These are phyloP conservation scores for Chondrosia reniformis DNA, from an alignment of 37 sponge, comb jelly and placozoan genomes.

Conservation along the genomic window DNA sequence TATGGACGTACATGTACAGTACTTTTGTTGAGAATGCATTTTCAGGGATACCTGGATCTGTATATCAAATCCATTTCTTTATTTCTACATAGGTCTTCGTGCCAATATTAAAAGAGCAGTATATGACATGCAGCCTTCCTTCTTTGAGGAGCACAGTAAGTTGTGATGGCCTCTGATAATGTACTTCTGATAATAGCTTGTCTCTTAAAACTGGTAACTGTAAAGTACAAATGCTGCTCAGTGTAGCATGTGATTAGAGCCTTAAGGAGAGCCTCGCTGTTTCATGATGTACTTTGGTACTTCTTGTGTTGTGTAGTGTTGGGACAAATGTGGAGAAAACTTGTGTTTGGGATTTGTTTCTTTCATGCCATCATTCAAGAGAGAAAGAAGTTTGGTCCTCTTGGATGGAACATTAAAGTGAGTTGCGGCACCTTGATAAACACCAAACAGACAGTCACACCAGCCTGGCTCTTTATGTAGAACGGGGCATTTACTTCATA, in stretches of 20 bases:
- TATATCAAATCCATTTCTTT: neutral
- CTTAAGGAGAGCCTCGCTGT: too few relatives aligned
- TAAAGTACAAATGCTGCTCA: too few relatives aligned
- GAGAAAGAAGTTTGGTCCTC: conserved; percentile 98
- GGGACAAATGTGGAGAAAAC: conserved; percentile 82
- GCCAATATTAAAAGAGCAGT: conserved; percentile 92
- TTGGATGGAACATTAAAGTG: conserved; percentile 97
- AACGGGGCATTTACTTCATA: too few relatives aligned
- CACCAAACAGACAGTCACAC: neutral
- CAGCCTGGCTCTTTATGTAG: neutral
- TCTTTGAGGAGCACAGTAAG: conserved; percentile 89
- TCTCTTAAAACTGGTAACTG: too few relatives aligned
- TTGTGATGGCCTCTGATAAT: neutral
- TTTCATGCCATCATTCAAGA: conserved; percentile 98
- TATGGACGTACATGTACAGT: neutral
- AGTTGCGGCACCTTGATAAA: neutral
- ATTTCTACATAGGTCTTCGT: conserved; percentile 61
- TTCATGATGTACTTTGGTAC: neutral
- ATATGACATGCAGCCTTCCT: conserved; percentile 78
- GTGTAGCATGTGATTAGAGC: too few relatives aligned
- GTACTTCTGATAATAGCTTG: neutral
- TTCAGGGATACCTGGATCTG: neutral
- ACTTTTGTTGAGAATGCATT: neutral
- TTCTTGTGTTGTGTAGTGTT: conserved; percentile 32
- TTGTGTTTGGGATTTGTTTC: conserved; percentile 97